These are phyloP conservation scores for Rapana venosa DNA, from an alignment of 2,888 invertebrate genomes.

Conservation along the genomic window DNA sequence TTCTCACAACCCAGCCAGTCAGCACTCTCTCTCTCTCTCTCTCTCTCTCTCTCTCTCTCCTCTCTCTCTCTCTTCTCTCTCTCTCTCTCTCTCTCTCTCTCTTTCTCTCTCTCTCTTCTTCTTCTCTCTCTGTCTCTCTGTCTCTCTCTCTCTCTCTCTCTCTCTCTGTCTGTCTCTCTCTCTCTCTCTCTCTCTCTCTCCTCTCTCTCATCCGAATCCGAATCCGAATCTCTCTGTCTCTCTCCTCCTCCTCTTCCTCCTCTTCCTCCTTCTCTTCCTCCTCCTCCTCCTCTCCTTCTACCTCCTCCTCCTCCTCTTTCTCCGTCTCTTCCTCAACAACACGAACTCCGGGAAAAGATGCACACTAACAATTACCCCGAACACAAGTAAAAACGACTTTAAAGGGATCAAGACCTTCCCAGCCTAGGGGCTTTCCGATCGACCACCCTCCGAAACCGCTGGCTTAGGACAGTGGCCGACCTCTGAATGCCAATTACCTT, in stretches of 20 bases:
- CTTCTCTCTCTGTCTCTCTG: neutral
- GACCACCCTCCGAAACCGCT: neutral
- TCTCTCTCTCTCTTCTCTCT: no score
- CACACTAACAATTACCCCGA: neutral
- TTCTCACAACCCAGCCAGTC: no score
- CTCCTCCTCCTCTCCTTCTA: neutral
- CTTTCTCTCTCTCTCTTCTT: no score
- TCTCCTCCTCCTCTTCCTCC: neutral
- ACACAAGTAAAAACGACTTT: constrained; percentile 7
- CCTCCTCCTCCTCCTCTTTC: neutral
- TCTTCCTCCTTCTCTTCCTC: neutral
- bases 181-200: neutral
- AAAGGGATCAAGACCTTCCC: neutral
- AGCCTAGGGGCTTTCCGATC: neutral
- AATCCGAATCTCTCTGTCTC: no score
- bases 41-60: no score
- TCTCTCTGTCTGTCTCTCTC: neutral
- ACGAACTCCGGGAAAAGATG: constrained; percentile 5
- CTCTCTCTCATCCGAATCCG: neutral
- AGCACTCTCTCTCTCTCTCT: no score
- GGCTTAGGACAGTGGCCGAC: neutral
- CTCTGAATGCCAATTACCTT: constrained; percentile 18
- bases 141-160: neutral
- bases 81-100: no score
- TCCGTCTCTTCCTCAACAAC: neutral